phyloP scores from a whole-genome alignment of 2,113 vertebrate genomes.

The Poicephalus gulielmi region DNA sequence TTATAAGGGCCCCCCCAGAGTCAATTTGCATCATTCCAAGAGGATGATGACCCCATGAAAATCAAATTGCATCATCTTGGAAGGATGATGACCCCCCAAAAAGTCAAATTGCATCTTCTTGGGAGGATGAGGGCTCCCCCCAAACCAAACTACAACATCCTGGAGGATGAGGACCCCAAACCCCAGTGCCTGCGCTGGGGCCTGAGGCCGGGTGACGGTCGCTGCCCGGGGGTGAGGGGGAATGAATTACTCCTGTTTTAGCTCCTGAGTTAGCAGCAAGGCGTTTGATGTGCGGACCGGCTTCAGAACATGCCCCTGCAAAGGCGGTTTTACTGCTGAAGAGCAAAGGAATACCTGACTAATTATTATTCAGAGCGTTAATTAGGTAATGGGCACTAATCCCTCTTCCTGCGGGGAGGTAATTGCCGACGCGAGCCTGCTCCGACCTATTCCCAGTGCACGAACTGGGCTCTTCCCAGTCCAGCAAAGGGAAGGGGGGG shows the following conservation, averaged over 20 bases:
- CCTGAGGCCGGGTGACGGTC: not conserved
- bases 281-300: not conserved
- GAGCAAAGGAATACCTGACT: constrained; percentile 38
- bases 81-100: rapidly evolving
- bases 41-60: not conserved
- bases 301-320: constrained; percentile 27
- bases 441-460: not conserved
- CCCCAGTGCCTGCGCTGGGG: not conserved
- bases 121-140: too few species aligned
- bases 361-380: constrained; percentile 36
- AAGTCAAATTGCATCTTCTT: rapidly evolving
- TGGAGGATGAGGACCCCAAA: not conserved
- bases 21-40: not conserved
- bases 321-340: not conserved
- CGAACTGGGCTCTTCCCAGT: not conserved
- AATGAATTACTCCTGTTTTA: not conserved
- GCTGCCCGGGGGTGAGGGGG: not conserved
- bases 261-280: not conserved
- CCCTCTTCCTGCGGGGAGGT: not conserved
- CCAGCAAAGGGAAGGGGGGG: not conserved
- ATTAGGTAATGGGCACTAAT: constrained; percentile 36
- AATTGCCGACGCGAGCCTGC: not conserved
- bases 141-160: not conserved
- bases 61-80: not conserved
- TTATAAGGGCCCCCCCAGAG: not conserved